phyloP scores from a whole-genome alignment of 2,888 invertebrate genomes.

The Hypomecis punctinalis region DNA sequence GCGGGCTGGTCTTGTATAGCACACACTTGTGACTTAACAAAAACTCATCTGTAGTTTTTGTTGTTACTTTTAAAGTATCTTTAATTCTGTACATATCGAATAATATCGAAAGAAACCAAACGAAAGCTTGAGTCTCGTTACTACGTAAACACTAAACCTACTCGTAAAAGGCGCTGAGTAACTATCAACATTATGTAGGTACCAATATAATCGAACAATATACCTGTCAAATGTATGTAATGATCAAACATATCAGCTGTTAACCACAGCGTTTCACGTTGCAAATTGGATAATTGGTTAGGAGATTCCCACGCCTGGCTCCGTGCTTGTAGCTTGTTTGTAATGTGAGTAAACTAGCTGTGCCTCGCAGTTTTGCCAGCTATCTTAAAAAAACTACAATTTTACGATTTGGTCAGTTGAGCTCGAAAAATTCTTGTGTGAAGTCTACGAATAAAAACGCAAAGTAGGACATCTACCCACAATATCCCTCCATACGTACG shows the following conservation, averaged over 20 bases:
- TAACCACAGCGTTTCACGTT: conserved; percentile 47
- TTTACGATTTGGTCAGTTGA: too few relatives aligned
- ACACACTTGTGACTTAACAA: too few relatives aligned
- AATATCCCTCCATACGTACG: too few relatives aligned
- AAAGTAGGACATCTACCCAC: too few relatives aligned
- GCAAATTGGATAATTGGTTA: conserved; percentile 73
- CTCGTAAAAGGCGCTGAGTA: conserved; percentile 1
- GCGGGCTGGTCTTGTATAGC: too few relatives aligned
- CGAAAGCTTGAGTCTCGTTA: not conserved
- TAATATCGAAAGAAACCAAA: not conserved
- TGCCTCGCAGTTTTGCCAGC: not conserved
- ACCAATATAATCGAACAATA: conserved; percentile 44
- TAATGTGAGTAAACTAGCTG: not conserved
- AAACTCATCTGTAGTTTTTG: too few relatives aligned
- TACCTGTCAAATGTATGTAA: conserved; percentile 57
- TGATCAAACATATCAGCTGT: conserved; percentile 56
- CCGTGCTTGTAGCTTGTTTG: conserved; percentile 7
- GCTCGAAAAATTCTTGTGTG: too few relatives aligned
- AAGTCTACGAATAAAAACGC: too few relatives aligned
- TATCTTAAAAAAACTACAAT: conserved; percentile 13
- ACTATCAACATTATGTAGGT: conserved; percentile 6
- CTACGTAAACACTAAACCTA: too few relatives aligned
- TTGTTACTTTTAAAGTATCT: too few relatives aligned
- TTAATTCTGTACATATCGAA: not conserved
- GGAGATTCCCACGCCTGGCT: conserved; percentile 59